Conservation (phyloP, 2,113 vertebrate species). For the Mobula birostris region DNA sequence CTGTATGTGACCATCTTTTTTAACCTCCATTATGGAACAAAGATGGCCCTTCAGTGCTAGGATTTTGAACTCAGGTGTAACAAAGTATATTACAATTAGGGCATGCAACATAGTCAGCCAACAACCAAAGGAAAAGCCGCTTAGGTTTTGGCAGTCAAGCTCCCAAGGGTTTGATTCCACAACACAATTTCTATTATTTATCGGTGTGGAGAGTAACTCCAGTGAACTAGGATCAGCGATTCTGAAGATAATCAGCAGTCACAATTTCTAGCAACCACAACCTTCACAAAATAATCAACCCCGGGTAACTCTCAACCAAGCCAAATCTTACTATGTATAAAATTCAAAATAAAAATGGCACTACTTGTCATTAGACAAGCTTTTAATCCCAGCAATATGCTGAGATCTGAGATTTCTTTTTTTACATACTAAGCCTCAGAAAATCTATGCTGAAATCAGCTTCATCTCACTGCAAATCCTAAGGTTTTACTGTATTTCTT, state of each 20-base stretch:
- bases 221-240: neutral
- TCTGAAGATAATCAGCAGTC: neutral
- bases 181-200: neutral
- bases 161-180: neutral
- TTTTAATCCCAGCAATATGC: neutral
- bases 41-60: neutral
- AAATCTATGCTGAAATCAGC: neutral
- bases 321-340: neutral
- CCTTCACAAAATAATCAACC: neutral
- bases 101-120: neutral
- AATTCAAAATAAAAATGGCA: neutral
- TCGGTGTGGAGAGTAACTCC: neutral
- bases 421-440: neutral
- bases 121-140: neutral
- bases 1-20: neutral
- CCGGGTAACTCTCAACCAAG: neutral
- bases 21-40: neutral
- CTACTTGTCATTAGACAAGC: neutral
- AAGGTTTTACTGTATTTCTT: neutral
- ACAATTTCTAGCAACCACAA: neutral
- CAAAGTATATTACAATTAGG: neutral
- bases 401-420: neutral
- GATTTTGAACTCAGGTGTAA: neutral
- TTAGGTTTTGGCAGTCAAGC: neutral
- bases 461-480: neutral